phyloP scores from a whole-genome alignment of 2,888 invertebrate genomes.

The Blera fallax region DNA sequence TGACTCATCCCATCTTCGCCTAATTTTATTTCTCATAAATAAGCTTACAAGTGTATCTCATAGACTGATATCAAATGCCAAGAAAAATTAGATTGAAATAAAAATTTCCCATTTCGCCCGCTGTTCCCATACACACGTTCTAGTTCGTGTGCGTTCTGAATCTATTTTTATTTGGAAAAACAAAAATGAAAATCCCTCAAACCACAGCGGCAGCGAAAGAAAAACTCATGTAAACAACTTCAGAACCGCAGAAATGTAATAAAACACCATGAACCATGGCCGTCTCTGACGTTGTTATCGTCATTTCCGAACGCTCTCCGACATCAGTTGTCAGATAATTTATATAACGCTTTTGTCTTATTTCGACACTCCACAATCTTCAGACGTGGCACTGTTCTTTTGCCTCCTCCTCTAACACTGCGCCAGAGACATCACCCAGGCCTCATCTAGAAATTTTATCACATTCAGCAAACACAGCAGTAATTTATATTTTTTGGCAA shows the following conservation, averaged over 20 bases:
- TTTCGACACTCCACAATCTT: conserved; percentile 42
- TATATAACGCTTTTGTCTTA: conserved; percentile 53
- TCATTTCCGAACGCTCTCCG: background rate
- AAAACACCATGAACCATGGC: conserved; percentile 44
- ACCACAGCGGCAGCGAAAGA: background rate
- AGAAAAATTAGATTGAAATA: conserved; percentile 34
- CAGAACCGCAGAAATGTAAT: conserved; percentile 29
- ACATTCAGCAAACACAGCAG: conserved; percentile 51
- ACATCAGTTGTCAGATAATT: conserved; percentile 51
- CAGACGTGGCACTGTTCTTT: background rate
- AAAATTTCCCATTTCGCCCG: background rate
- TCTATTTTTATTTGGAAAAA: conserved; percentile 1
- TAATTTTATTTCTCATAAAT: conserved; percentile 6
- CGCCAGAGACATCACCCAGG: background rate
- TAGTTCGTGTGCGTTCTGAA: background rate
- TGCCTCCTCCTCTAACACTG: background rate
- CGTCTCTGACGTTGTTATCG: conserved; percentile 32
- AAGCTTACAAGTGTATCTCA: background rate
- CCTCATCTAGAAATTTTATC: conserved; percentile 48
- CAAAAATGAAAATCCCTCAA: background rate
- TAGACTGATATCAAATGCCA: conserved; percentile 18
- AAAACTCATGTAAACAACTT: conserved; percentile 45
- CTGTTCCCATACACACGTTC: conserved; percentile 8
- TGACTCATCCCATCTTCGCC: background rate
- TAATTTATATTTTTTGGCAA: conserved; percentile 64